Percentiles rank a stretch among this genome's conserved stretches.
These are phyloP conservation scores for Atrina japonica DNA, from an alignment of 2,888 invertebrate species.

Conservation along the genomic window DNA sequence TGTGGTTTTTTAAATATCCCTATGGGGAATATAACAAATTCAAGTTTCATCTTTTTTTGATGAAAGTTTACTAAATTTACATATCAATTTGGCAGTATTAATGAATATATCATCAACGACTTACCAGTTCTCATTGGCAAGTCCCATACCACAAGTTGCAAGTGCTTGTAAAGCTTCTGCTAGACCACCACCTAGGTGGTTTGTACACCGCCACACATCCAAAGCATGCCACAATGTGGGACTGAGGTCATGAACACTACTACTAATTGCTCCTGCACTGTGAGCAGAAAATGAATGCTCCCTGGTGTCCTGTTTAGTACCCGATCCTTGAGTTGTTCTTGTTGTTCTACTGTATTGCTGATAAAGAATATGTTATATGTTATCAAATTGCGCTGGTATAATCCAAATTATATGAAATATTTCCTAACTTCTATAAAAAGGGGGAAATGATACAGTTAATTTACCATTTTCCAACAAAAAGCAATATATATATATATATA, in stretches of 20 bases:
- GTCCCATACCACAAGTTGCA: slow-evolving; percentile 74
- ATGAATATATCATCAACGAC: no score
- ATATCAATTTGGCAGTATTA: no score
- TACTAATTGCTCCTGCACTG: slow-evolving; percentile 72
- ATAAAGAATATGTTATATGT: neutral
- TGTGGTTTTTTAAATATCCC: no score
- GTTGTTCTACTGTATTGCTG: slow-evolving; percentile 38
- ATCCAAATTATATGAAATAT: no score
- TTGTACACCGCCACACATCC: slow-evolving; percentile 80
- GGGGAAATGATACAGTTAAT: no score
- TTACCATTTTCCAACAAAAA: no score
- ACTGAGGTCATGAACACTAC: slow-evolving; percentile 79
- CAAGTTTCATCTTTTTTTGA: no score
- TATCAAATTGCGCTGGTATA: no score
- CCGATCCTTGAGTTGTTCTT: slow-evolving; percentile 38
- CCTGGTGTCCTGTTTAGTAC: slow-evolving; percentile 29
- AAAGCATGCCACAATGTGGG: slow-evolving; percentile 80
- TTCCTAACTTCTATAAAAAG: no score
- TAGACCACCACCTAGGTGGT: slow-evolving; percentile 70
- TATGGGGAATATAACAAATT: no score
- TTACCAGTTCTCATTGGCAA: slow-evolving; percentile 78
- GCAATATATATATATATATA: no score
- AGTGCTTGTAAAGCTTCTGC: slow-evolving; percentile 73
- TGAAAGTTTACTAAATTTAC: no score
- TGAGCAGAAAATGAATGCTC: slow-evolving; percentile 51